These are phyloP conservation scores for Siderastrea radians DNA, from an alignment of 92 coral and sea anemone genomes.

Conservation along the genomic window DNA sequence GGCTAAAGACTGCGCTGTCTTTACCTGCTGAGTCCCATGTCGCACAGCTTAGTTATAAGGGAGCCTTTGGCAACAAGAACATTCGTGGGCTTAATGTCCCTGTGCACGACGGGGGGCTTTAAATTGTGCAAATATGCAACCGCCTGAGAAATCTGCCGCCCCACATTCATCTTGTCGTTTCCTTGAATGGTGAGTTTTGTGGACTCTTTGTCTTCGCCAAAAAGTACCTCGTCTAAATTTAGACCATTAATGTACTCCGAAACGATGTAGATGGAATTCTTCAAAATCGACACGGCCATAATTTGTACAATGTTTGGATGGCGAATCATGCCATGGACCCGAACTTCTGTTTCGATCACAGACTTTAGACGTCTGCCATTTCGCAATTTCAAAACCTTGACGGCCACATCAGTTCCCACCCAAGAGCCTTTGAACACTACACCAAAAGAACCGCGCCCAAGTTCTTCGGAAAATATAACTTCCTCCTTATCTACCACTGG, in stretches of 20 bases:
- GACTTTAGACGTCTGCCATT: slow-evolving; percentile 51
- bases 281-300: slow-evolving; percentile 67
- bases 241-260: slow-evolving; percentile 42
- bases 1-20: too few relatives aligned
- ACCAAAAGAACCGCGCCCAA: slow-evolving; percentile 77
- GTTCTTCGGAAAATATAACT: slow-evolving; percentile 62
- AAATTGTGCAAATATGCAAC: slow-evolving; percentile 64
- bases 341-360: slow-evolving; percentile 55
- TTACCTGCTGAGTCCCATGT: too few relatives aligned
- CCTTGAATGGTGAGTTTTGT: background rate
- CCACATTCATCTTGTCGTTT: slow-evolving; percentile 33
- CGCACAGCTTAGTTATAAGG: slow-evolving; percentile 58
- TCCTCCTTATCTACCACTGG: slow-evolving; percentile 60
- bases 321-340: slow-evolving; percentile 60
- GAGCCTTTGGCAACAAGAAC: slow-evolving; percentile 47
- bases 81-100: slow-evolving; percentile 81
- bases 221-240: slow-evolving; percentile 54
- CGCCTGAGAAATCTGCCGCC: background rate
- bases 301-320: slow-evolving; percentile 82
- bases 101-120: slow-evolving; percentile 68
- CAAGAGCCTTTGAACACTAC: slow-evolving; percentile 70
- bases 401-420: slow-evolving; percentile 81
- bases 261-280: slow-evolving; percentile 65
- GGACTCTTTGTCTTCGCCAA: slow-evolving; percentile 12
- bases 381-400: slow-evolving; percentile 62